A percentile compares a stretch with the other conserved stretches of the same genome.
These are phyloP conservation scores for Protobothrops flavoviridis DNA, from an alignment of 2,113 vertebrate genomes.

Conservation along the genomic window DNA sequence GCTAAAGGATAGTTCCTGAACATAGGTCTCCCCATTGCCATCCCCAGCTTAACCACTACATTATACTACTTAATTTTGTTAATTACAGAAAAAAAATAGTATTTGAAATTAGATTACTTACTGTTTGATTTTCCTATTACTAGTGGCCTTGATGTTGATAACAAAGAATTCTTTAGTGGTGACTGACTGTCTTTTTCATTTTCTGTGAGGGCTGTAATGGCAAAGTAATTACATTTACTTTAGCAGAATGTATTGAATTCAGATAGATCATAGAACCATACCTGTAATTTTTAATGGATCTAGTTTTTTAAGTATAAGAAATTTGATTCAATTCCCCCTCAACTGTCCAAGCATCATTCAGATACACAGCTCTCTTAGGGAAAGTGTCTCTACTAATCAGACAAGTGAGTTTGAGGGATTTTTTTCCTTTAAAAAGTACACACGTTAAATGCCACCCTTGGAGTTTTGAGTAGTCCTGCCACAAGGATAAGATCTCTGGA, in stretches of 20 bases:
- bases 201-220: conserved; percentile 82
- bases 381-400: neutral
- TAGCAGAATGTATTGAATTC: neutral
- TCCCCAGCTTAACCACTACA: neutral
- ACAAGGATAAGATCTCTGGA: neutral
- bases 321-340: neutral
- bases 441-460: neutral
- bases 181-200: conserved; percentile 82
- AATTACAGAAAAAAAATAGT: neutral
- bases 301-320: neutral
- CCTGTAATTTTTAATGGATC: neutral
- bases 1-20: neutral
- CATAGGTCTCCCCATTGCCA: neutral
- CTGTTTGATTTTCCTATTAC: conserved; percentile 80
- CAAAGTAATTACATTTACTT: neutral
- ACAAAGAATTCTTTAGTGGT: conserved; percentile 79
- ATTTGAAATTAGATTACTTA: conserved; percentile 45
- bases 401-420: neutral
- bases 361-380: neutral
- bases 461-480: neutral
- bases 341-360: neutral
- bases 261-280: neutral
- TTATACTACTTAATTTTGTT: neutral
- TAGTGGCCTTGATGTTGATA: conserved; percentile 86
- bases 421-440: neutral